Percentiles rank a stretch among this genome's conserved stretches.
Conservation (phyloP, 2,888 invertebrate genomes). For the Mellilla xanthometata region DNA sequence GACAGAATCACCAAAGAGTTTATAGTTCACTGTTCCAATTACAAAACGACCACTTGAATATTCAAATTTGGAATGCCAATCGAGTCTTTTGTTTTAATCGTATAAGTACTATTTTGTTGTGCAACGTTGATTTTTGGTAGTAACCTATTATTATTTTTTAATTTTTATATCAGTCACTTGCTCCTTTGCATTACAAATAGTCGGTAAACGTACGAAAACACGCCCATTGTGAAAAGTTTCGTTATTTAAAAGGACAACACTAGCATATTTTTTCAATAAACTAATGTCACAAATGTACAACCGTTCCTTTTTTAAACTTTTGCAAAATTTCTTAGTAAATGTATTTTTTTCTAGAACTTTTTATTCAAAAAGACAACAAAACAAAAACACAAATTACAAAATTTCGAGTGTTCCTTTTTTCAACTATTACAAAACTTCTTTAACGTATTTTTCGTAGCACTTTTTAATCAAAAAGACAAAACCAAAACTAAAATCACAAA, state of each 20-base stretch:
- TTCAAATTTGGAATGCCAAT: background rate
- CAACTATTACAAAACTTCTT: too few relatives aligned
- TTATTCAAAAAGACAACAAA: background rate
- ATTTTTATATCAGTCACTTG: constrained; percentile 37
- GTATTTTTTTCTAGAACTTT: too few relatives aligned
- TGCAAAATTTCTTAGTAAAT: too few relatives aligned
- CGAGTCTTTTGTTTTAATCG: background rate
- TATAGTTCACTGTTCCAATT: background rate
- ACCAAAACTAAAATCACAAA: too few relatives aligned
- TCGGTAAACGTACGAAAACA: constrained; percentile 72
- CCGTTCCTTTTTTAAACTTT: too few relatives aligned
- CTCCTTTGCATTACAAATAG: constrained; percentile 65
- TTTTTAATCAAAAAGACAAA: too few relatives aligned
- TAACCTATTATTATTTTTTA: background rate
- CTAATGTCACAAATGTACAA: too few relatives aligned
- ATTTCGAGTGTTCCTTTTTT: too few relatives aligned
- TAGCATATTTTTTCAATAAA: constrained; percentile 7
- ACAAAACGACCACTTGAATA: too few relatives aligned
- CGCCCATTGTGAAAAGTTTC: constrained; percentile 59
- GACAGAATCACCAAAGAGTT: background rate
- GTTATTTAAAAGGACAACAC: constrained; percentile 6
- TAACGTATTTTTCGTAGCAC: too few relatives aligned
- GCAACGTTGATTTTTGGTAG: too few relatives aligned
- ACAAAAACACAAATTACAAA: background rate
- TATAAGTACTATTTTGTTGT: background rate